Percentiles rank a stretch among this genome's conserved stretches.
Evolutionary conservation across 2,797 vertebrate genomes (phyloP).

Genomic region (Macrochelys suwanniensis): DNA sequence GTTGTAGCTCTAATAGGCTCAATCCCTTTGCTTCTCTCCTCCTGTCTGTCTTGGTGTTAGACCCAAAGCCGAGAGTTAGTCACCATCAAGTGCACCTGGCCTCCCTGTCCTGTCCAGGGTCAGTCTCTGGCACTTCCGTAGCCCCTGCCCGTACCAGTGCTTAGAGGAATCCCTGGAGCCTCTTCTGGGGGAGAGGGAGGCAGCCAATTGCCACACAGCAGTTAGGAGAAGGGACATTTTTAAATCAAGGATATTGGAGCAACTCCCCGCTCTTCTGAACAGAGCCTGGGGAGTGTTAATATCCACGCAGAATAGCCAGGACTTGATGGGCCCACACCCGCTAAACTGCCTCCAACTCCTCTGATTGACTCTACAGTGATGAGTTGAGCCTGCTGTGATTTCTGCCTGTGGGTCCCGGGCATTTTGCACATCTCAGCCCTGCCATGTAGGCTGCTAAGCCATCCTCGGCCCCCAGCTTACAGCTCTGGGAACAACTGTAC

Average conservation of each 20-base stretch:
- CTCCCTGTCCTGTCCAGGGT: not conserved
- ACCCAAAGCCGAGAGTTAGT: not conserved
- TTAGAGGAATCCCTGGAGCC: not conserved
- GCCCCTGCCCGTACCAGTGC: not conserved
- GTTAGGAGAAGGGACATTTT: not conserved
- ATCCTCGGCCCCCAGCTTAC: too few relatives aligned
- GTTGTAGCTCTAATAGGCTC: not conserved
- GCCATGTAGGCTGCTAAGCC: too few relatives aligned
- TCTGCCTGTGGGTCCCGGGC: not conserved
- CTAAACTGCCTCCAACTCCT: not conserved
- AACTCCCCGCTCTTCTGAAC: not conserved
- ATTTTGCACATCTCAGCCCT: too few relatives aligned
- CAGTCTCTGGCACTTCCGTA: not conserved
- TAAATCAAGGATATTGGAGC: not conserved
- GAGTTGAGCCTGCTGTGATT: not conserved
- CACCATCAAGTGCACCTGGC: not conserved
- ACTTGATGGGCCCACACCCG: fast-evolving
- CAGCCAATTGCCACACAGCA: not conserved
- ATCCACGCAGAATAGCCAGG: not conserved
- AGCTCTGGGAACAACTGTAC: too few relatives aligned
- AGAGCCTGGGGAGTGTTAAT: not conserved
- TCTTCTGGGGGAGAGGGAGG: not conserved
- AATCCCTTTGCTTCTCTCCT: not conserved
- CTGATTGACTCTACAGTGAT: not conserved
- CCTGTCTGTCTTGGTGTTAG: not conserved